Conservation (phyloP, 1,140 invertebrate species). For the Saccostrea glomerata region DNA sequence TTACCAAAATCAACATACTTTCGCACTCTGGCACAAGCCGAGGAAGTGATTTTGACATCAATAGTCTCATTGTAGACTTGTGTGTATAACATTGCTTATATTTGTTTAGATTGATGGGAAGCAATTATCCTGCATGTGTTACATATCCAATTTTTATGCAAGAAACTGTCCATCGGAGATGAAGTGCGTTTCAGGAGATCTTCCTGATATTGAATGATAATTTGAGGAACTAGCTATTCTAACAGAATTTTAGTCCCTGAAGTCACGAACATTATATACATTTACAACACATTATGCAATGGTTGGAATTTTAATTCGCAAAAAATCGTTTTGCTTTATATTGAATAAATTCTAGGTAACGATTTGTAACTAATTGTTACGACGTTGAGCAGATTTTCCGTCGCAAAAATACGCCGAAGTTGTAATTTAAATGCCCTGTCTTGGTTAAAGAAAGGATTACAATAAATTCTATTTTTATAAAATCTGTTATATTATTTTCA, state of each 20-base stretch:
- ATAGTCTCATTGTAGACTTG: not conserved
- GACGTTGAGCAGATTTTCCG: not conserved
- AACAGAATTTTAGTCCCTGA: not conserved
- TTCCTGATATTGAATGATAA: too few species aligned
- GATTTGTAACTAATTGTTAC: not conserved
- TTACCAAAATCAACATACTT: not conserved
- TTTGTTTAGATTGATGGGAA: not conserved
- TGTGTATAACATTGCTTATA: not conserved
- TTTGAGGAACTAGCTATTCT: too few species aligned
- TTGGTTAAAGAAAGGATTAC: too few species aligned
- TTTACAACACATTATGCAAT: not conserved
- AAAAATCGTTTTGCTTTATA: not conserved
- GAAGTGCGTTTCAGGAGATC: too few species aligned
- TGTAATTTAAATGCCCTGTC: too few species aligned
- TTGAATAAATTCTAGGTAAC: not conserved
- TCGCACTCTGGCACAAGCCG: not conserved
- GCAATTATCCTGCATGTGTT: conserved; percentile 16
- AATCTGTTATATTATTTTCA: not conserved
- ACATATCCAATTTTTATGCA: not conserved
- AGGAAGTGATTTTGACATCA: not conserved
- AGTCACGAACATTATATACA: not conserved
- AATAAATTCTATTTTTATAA: too few species aligned
- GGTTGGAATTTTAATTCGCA: not conserved
- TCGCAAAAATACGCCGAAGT: not conserved
- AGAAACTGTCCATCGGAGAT: not conserved